Percentiles rank a stretch among this genome's conserved stretches.
These are phyloP conservation scores for Penaeus vannamei DNA, from an alignment of 1,140 invertebrate species.

Conservation along the genomic window DNA sequence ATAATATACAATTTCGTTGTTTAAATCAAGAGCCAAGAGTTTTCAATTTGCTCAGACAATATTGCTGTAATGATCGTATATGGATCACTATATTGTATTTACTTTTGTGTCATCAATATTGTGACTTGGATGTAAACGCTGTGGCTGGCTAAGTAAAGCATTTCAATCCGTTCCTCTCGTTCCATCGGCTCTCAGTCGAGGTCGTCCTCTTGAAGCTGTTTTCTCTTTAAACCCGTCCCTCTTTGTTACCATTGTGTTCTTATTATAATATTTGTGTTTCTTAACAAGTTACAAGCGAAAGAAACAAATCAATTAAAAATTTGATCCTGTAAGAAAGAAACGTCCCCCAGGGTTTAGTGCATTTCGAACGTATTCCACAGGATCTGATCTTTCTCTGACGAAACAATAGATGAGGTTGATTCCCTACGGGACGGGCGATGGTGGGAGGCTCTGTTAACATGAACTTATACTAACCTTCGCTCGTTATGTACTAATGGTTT, in stretches of 20 bases:
- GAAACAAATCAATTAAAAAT: neutral
- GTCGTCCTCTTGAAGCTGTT: too few relatives aligned
- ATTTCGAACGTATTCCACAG: neutral
- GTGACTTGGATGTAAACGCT: too few relatives aligned
- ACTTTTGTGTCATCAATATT: too few relatives aligned
- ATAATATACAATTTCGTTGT: too few relatives aligned
- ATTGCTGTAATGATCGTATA: too few relatives aligned
- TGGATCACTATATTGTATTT: too few relatives aligned
- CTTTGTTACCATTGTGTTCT: neutral
- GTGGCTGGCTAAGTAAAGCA: too few relatives aligned
- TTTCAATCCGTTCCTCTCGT: too few relatives aligned
- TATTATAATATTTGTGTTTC: slow-evolving; percentile 26
- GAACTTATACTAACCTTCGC: neutral
- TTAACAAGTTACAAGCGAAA: neutral
- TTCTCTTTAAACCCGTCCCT: too few relatives aligned
- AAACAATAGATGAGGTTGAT: slow-evolving; percentile 29
- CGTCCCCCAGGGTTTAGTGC: slow-evolving; percentile 32
- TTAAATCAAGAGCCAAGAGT: too few relatives aligned
- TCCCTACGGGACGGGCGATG: slow-evolving; percentile 2
- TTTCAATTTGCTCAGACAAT: too few relatives aligned
- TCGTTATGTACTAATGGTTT: neutral
- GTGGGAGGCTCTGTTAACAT: slow-evolving; percentile 17
- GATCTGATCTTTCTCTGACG: slow-evolving; percentile 18
- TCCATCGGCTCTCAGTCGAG: too few relatives aligned
- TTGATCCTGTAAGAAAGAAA: neutral